Conservation (phyloP, 2,797 vertebrate species). For the Tangara arthus region DNA sequence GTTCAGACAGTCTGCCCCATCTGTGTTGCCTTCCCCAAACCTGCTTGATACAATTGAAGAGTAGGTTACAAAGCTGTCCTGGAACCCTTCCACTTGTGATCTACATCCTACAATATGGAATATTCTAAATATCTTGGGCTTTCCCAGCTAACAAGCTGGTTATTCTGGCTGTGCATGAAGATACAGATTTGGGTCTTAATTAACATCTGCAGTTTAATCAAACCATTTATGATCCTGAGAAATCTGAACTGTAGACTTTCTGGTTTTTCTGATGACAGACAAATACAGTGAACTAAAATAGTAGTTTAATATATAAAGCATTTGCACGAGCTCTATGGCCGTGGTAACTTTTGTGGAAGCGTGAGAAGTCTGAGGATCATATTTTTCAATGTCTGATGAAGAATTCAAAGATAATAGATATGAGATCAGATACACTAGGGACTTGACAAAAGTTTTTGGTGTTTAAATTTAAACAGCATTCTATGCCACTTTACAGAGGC, state of each 20-base stretch:
- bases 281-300: constrained; percentile 3
- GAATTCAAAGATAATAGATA: neutral
- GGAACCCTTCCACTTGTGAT: constrained; percentile 48
- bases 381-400: neutral
- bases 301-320: neutral
- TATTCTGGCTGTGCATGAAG: constrained; percentile 62
- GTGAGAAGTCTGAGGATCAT: neutral
- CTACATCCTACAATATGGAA: constrained; percentile 50
- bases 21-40: constrained; percentile 3
- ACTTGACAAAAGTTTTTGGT: neutral
- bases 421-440: neutral
- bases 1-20: constrained; percentile 5
- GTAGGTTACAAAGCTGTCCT: constrained; percentile 34
- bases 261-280: constrained; percentile 64
- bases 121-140: constrained; percentile 62
- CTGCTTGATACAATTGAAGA: constrained; percentile 9
- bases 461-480: neutral
- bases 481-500: neutral
- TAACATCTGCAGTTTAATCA: constrained; percentile 68
- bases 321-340: neutral
- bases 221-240: constrained; percentile 64
- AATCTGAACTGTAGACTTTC: constrained; percentile 61
- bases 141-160: constrained; percentile 62
- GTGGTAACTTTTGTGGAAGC: neutral
- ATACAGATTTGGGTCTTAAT: constrained; percentile 68